These are phyloP conservation scores for Galerucella calmariensis DNA, from an alignment of 2,888 invertebrate species.

Conservation along the genomic window DNA sequence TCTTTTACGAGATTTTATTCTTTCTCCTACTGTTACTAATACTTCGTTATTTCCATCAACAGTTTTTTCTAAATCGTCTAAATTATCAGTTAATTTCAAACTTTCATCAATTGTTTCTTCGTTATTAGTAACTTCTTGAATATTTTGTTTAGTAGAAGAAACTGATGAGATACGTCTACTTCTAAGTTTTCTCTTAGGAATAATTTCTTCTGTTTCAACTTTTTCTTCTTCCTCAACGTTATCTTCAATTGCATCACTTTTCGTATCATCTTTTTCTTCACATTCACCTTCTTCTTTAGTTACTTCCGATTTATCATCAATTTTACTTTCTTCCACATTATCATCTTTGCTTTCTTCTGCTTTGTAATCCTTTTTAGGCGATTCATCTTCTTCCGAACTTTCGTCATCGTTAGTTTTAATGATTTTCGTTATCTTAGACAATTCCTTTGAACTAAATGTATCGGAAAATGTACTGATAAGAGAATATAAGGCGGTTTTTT, in stretches of 20 bases:
- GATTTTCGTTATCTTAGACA: slow-evolving; percentile 70
- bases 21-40: slow-evolving; percentile 49
- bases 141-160: slow-evolving; percentile 13
- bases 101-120: slow-evolving; percentile 36
- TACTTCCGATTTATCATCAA: slow-evolving; percentile 1
- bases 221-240: not conserved
- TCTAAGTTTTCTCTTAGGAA: slow-evolving; percentile 39
- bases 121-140: slow-evolving; percentile 35
- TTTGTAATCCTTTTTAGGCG: slow-evolving; percentile 22
- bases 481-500: slow-evolving; percentile 53
- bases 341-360: slow-evolving; percentile 3
- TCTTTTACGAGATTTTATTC: slow-evolving; percentile 51
- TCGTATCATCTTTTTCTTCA: not conserved
- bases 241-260: slow-evolving; percentile 8
- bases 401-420: slow-evolving; percentile 70
- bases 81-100: slow-evolving; percentile 37
- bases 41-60: slow-evolving; percentile 33
- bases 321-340: slow-evolving; percentile 3
- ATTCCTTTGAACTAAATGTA: slow-evolving; percentile 57
- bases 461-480: slow-evolving; percentile 56
- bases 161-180: slow-evolving; percentile 38
- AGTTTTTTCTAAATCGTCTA: slow-evolving; percentile 34
- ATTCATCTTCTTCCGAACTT: slow-evolving; percentile 57
- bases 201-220: not conserved
- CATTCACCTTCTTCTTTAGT: not conserved